phyloP scores from a whole-genome alignment of 1,140 invertebrate genomes.

The Drosophila azteca region DNA sequence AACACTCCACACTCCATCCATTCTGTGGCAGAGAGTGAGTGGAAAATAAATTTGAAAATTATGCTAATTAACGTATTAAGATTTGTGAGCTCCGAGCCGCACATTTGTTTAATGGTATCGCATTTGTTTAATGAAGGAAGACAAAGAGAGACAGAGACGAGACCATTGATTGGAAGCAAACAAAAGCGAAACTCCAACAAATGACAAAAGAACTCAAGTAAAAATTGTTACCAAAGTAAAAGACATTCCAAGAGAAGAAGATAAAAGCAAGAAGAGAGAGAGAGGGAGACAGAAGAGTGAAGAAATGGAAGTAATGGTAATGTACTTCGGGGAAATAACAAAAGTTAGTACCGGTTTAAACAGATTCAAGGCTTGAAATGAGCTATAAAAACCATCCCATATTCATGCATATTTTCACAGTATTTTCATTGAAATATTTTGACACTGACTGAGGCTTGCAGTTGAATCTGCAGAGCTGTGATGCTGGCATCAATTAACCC shows the following conservation, averaged over 20 bases:
- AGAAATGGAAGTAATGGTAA: no score
- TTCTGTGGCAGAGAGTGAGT: slow-evolving; percentile 36
- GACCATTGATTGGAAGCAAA: slow-evolving; percentile 26
- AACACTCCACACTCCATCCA: slow-evolving; percentile 11
- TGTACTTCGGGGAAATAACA: no score
- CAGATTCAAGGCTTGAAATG: no score
- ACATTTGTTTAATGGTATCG: slow-evolving; percentile 56
- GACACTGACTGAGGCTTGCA: background rate
- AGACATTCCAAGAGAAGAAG: background rate
- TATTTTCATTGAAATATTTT: slow-evolving; percentile 40
- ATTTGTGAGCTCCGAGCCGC: slow-evolving; percentile 51
- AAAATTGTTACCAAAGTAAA: slow-evolving; percentile 7
- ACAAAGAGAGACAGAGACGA: no score
- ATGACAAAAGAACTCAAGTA: slow-evolving; percentile 9
- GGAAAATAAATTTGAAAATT: slow-evolving; percentile 72
- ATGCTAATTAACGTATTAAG: slow-evolving; percentile 65
- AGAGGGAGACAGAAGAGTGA: no score
- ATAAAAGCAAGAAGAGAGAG: no score
- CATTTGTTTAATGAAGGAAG: slow-evolving; percentile 45
- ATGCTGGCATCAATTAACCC: slow-evolving; percentile 61
- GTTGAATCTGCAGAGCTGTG: no score
- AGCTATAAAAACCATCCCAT: no score
- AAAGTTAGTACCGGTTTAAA: no score
- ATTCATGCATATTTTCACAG: background rate
- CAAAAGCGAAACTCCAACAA: slow-evolving; percentile 24